Percentiles rank a stretch among this genome's conserved stretches.
Conservation (phyloP, 2,888 invertebrate species). For the Alcis repandata region DNA sequence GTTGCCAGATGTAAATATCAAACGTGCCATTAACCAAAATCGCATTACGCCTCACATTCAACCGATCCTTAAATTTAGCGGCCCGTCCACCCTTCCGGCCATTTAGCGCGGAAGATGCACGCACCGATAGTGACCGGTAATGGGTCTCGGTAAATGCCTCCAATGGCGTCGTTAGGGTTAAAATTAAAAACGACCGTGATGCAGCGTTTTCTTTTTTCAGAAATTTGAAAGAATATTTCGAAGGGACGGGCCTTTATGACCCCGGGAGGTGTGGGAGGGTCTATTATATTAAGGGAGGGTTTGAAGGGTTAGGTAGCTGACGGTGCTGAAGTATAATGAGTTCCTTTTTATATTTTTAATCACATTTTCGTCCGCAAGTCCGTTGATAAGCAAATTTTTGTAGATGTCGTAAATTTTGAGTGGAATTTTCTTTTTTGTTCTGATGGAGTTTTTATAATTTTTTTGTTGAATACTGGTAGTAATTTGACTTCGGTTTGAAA, state of each 20-base stretch:
- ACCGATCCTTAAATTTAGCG: neutral
- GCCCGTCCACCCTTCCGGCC: slow-evolving; percentile 61
- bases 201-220: slow-evolving; percentile 82
- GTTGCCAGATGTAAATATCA: neutral
- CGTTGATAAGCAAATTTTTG: slow-evolving; percentile 54
- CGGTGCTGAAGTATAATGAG: slow-evolving; percentile 77
- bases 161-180: slow-evolving; percentile 82
- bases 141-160: slow-evolving; percentile 77
- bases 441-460: neutral
- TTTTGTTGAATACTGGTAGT: neutral
- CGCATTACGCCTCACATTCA: slow-evolving; percentile 8
- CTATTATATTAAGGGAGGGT: slow-evolving; percentile 74
- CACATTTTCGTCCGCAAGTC: slow-evolving; percentile 60
- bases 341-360: slow-evolving; percentile 77
- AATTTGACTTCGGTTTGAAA: neutral
- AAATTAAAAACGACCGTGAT: slow-evolving; percentile 86
- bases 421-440: slow-evolving; percentile 4
- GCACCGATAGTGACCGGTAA: slow-evolving; percentile 77
- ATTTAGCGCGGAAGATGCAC: slow-evolving; percentile 76
- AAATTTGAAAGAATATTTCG: slow-evolving; percentile 82
- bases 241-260: slow-evolving; percentile 76
- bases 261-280: slow-evolving; percentile 74
- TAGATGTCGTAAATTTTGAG: slow-evolving; percentile 31
- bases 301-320: slow-evolving; percentile 69
- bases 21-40: slow-evolving; percentile 12